Percentiles rank a stretch among this genome's conserved stretches.
Evolutionary conservation across 2,797 vertebrate genomes (phyloP).

Genomic region (Spinus olivaceus): DNA sequence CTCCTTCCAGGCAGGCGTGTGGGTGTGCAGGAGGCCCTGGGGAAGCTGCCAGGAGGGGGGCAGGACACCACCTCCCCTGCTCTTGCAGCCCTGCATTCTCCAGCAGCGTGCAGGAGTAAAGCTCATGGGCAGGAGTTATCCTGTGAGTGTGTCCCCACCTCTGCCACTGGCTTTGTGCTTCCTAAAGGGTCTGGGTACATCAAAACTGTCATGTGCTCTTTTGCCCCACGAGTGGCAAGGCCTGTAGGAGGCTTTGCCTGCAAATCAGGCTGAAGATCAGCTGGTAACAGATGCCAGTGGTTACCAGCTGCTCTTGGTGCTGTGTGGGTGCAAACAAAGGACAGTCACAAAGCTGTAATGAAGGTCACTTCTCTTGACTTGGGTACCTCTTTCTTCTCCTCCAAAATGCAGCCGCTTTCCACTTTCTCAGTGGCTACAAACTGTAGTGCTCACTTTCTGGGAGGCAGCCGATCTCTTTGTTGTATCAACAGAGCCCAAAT

Average conservation of each 20-base stretch:
- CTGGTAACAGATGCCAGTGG: not conserved
- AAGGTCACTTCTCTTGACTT: not conserved
- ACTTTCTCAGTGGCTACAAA: not conserved
- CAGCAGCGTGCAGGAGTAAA: not conserved
- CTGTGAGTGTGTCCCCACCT: accelerated
- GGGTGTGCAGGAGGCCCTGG: accelerated
- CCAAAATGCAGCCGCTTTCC: not conserved
- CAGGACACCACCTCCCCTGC: not conserved
- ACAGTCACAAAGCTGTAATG: not conserved
- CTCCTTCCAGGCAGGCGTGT: accelerated
- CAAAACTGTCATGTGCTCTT: not conserved
- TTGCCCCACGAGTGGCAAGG: not conserved
- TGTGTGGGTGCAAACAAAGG: not conserved
- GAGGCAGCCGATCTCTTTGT: not conserved
- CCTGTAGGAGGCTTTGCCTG: not conserved
- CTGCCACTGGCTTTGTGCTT: accelerated
- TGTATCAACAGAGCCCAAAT: not conserved
- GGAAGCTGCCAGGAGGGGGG: accelerated
- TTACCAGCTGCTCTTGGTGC: too few species aligned
- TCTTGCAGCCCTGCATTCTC: not conserved
- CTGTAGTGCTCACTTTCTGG: accelerated
- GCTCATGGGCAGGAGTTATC: accelerated
- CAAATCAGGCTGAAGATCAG: not conserved
- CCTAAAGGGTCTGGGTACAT: accelerated
- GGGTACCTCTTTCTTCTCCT: not conserved